Evolutionary conservation across 2,797 vertebrate species (phyloP).

Genomic region (Sebastes variabilis): DNA sequence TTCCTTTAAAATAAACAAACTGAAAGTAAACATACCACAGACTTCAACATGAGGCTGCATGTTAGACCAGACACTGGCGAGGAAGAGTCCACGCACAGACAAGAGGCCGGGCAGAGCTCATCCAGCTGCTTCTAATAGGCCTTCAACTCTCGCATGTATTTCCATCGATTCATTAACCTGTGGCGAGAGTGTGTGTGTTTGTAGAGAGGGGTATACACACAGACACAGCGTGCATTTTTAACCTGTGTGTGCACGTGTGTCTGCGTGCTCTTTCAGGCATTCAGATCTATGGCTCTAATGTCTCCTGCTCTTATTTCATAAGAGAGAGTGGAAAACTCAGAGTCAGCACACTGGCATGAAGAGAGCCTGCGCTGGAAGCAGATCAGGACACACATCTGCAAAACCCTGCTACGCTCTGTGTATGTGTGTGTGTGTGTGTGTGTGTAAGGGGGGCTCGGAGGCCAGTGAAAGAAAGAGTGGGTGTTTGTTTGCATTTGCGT

Average conservation of each 20-base stretch:
- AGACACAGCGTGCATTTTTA: constrained; percentile 24
- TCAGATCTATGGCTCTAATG: constrained; percentile 67
- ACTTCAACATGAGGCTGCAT: constrained; percentile 42
- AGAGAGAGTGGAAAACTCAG: constrained; percentile 82
- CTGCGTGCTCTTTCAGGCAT: constrained; percentile 51
- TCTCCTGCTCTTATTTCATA: constrained; percentile 80
- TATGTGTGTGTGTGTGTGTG: neutral
- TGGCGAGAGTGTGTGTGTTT: neutral
- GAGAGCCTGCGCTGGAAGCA: constrained; percentile 69
- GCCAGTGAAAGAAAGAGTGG: neutral
- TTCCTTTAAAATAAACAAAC: constrained; percentile 51
- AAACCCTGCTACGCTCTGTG: constrained; percentile 34
- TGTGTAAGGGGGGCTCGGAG: neutral
- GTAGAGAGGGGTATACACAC: neutral
- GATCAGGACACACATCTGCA: constrained; percentile 81
- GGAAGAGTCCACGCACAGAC: constrained; percentile 11
- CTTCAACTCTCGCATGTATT: constrained; percentile 4
- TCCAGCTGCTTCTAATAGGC: constrained; percentile 17
- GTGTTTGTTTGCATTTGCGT: constrained; percentile 1
- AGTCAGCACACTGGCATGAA: constrained; percentile 80
- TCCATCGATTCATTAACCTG: constrained; percentile 11
- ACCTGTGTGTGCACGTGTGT: constrained; percentile 6
- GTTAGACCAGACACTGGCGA: constrained; percentile 26
- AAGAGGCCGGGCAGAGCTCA: constrained; percentile 1
- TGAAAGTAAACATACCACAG: constrained; percentile 29